phyloP scores from a whole-genome alignment of 2,113 vertebrate species.

The Isurus oxyrinchus region DNA sequence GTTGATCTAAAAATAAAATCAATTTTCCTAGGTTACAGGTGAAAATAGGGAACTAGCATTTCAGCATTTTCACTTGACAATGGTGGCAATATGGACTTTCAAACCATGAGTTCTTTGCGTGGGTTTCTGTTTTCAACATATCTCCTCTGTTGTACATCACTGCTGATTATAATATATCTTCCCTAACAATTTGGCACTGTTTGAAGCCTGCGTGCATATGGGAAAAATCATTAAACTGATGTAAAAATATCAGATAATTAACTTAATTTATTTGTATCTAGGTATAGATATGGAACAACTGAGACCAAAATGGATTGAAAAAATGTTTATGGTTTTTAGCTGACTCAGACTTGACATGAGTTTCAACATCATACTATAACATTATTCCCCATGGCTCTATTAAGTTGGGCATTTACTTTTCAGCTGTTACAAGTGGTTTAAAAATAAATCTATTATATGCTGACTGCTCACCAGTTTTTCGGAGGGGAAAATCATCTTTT shows the following conservation, averaged over 20 bases:
- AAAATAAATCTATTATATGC: slow-evolving; percentile 18
- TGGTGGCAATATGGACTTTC: neutral
- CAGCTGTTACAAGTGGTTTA: neutral
- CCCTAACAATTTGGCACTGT: neutral
- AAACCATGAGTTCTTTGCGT: neutral
- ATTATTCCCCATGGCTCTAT: neutral
- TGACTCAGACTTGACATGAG: neutral
- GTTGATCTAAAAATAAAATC: neutral
- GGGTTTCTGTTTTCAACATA: neutral
- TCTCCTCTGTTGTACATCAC: neutral
- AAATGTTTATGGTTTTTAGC: neutral
- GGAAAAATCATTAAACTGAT: neutral
- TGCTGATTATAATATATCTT: neutral
- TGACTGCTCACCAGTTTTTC: slow-evolving; percentile 75
- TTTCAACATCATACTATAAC: neutral
- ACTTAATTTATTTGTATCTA: neutral
- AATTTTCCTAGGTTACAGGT: neutral
- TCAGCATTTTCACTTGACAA: neutral
- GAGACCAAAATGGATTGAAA: neutral
- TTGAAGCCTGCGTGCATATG: neutral
- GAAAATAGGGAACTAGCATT: neutral
- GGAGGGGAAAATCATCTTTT: slow-evolving; percentile 88
- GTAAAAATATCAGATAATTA: neutral
- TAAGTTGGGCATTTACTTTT: neutral
- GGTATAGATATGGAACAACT: neutral